phyloP scores from a whole-genome alignment of 2,113 vertebrate genomes.

The Heterochromis multidens region DNA sequence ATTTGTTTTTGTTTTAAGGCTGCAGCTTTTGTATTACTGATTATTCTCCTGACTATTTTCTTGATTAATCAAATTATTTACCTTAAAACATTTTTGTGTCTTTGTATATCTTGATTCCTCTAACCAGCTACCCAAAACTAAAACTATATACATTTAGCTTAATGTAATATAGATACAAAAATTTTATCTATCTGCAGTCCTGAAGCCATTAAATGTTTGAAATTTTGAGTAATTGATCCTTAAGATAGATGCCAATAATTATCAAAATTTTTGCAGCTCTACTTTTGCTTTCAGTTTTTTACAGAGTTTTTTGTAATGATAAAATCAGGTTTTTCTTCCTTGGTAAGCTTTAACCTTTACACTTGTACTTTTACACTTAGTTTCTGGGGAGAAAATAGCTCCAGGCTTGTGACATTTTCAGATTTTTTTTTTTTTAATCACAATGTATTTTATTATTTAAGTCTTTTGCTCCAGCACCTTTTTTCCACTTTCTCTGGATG shows the following conservation, averaged over 20 bases:
- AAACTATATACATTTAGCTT: too few relatives aligned
- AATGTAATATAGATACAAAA: too few relatives aligned
- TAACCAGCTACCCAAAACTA: too few relatives aligned
- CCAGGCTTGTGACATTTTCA: neutral
- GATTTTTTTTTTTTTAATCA: neutral
- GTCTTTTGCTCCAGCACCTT: neutral
- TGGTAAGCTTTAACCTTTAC: neutral
- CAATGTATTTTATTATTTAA: neutral
- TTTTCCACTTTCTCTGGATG: neutral
- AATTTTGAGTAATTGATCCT: neutral
- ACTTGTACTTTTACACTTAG: too few relatives aligned
- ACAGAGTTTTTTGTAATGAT: neutral
- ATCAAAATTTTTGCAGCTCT: neutral
- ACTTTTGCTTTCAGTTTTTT: neutral
- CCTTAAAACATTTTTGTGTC: too few relatives aligned
- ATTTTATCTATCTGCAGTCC: too few relatives aligned
- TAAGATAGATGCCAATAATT: neutral
- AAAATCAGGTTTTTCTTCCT: neutral
- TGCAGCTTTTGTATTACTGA: too few relatives aligned
- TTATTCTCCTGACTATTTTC: too few relatives aligned
- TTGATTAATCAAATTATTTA: too few relatives aligned
- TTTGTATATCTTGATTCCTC: too few relatives aligned
- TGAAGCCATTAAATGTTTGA: neutral
- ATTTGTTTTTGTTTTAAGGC: too few relatives aligned
- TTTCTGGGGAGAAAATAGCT: neutral